Base-by-base conservation (phyloP, 1,140 invertebrate species). In the Bombus sibiricus region DNA sequence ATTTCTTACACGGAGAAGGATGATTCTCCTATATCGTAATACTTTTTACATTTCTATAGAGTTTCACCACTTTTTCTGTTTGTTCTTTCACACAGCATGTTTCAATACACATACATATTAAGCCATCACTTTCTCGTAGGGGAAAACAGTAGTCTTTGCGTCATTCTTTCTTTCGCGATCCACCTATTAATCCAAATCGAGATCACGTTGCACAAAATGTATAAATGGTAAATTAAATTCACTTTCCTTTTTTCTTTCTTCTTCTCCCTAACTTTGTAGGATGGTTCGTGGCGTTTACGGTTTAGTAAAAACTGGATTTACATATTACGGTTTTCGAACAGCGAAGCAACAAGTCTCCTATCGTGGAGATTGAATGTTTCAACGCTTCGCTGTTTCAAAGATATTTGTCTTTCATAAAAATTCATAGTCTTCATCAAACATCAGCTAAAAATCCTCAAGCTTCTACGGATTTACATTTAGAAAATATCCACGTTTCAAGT, bases 131-230 rank as follows among this genome's bases (percentile, higher is more conserved):
- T 71, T 71, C 69, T 41, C 69, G 28, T 18, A n/a, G 41, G 39
- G 37, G 69, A 72, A 41, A 72, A 72, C 39, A 8, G 69, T 34
- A n/a, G 39, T 25, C 3, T 72, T 72, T 72, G 39, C 69, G 39
- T 41, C 41, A 72, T 72, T 41, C 69, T 72, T 41, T 41, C 69
- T 72, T 72, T 72, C 69, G 69, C 69, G 69, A 71, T 71, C 3
- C 68, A 69, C 37, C 37, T 41, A n/a, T 72, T 72, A 72, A 41
- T 25, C 3, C 25, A 39, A 18, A 41, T 39, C 69, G 12, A 71
- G 39, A 41, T 13, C 39, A 9, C 18, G 69, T 37, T 25, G 18
- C 68, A 39, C 10, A 41, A 28, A 18, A 13, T 22, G 10, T 41
- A 25, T 68, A 41, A 41, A n/a, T 25, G 2, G 25, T 4, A 28